phyloP scores from a whole-genome alignment of 2,797 vertebrate genomes.

The Squalus acanthias region DNA sequence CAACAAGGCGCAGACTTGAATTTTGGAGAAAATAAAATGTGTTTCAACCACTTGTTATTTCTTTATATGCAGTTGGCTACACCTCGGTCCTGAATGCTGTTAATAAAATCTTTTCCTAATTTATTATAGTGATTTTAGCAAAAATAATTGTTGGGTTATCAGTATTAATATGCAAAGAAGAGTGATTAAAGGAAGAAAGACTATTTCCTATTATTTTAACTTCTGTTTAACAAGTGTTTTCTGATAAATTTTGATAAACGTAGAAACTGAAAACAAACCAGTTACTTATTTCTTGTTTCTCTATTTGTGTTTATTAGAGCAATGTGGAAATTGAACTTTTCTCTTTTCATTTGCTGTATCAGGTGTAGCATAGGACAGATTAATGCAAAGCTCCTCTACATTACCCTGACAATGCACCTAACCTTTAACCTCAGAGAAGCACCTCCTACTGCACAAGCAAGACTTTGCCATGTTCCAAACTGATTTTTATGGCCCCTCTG shows the following conservation, averaged over 20 bases:
- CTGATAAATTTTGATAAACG: background rate
- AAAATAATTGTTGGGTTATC: background rate
- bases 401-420: slow-evolving; percentile 22
- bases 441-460: slow-evolving; percentile 28
- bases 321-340: no score
- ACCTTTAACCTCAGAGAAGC: slow-evolving; percentile 21
- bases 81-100: background rate
- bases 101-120: background rate
- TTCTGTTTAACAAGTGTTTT: background rate
- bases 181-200: background rate
- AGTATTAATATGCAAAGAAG: background rate
- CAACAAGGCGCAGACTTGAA: background rate
- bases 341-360: background rate
- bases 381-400: background rate
- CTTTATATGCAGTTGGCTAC: background rate
- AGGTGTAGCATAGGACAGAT: background rate
- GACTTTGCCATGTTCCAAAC: slow-evolving; percentile 18
- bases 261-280: background rate
- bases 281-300: background rate
- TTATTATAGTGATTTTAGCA: background rate
- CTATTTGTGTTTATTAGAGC: background rate
- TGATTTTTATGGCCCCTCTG: slow-evolving; percentile 31
- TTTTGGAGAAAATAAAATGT: background rate
- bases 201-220: background rate
- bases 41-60: background rate